Evolutionary conservation across 1,140 invertebrate genomes (phyloP), one percentile per base, ranked within the genome.

Genomic region (Drosophila takahashii): DNA sequence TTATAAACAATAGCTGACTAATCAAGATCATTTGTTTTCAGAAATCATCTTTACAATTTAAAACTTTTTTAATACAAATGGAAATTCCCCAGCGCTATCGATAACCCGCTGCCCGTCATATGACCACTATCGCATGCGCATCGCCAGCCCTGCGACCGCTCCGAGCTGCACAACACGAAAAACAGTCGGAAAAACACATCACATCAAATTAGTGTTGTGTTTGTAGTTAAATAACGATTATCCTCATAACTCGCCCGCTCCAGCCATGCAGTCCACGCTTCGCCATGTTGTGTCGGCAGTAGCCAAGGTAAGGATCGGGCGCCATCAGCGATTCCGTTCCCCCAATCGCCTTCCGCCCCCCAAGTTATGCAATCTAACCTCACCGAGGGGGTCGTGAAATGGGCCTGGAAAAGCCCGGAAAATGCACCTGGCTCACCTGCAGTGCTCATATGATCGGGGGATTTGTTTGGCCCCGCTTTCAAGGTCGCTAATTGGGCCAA

Each of bases 341-440:
- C 10, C 29, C 48, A 34, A 50, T 10, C 27, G 44, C 13, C 36
- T 48, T 54, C 65, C 37, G 16, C 29, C 47, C 27, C 39, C 53
- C 22, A 56, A 86, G 81, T 91, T 91, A 91, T 91, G 90, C 90
- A 91, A 91, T 91, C 81, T 89, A 89, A 89, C 84, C 84, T 89
- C 77, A 54, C 74, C 59, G 34, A 50, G 42, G 48, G 47, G 84
- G 79, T 62, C 77, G 61, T 42, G 52, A 72, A 59, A 56, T 37
- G 75, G 57, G 59, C 16, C 16, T 53, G 57, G 51, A 79, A 79
- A 60, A 84, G 66, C 60, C 70, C 26, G 53, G 26, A 50, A 58
- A 44, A 29, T 69, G 15, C 26, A 37, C 5, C 34, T 27, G 1
- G 18, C 34, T 18, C 27, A 22, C 15, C 9, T 42, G 26, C 36